Evolutionary conservation across 2,888 invertebrate genomes (phyloP), one percentile per base, ranked within the genome.

Genomic region (Sphaerophoria rueppellii): DNA sequence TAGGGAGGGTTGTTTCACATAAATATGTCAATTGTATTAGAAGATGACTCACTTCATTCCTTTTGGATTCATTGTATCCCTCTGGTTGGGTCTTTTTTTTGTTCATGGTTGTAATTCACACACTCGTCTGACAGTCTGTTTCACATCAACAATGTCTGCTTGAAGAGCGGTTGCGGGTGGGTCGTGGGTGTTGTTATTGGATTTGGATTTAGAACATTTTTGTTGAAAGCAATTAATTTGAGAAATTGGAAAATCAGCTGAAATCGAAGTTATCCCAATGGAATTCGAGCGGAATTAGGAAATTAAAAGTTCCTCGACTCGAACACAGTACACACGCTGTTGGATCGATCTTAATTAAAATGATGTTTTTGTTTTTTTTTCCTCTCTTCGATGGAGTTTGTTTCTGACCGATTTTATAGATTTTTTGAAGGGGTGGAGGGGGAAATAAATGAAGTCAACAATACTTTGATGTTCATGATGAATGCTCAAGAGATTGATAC

Each of bases 171-270:
- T 37, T 12, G 60, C 32, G 43, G 2, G n/a, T 5, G 11, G 14
- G 34, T 4, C 0, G 14, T 63, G 58, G 11, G n/a, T 57, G 14
- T 35, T 32, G 55, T 57, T 9, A 4, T 7, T 16, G 60, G 24
- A 12, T 43, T 43, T 60, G 40, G 60, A 60, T 40, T 43, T 55
- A 54, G 43, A 54, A 55, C 52, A 70, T 50, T 69, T 69, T 55
- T 60, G 37, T 72, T 76, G 72, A 67, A 75, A 83, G 79, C 81
- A 77, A 85, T 85, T 85, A 85, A 81, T 77, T 81, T 85, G 71
- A 72, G 71, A 75, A 75, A 83, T 80, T 83, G 85, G 81, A 73
- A 81, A 85, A 85, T 85, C 85, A 85, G 81, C 75, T 76, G 11
- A 73, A 70, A 67, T 58, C 85, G 72, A 81, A 58, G 43, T 61